Evolutionary conservation across 2,888 invertebrate genomes (phyloP).

Genomic region (Balanococcus diminutus): DNA sequence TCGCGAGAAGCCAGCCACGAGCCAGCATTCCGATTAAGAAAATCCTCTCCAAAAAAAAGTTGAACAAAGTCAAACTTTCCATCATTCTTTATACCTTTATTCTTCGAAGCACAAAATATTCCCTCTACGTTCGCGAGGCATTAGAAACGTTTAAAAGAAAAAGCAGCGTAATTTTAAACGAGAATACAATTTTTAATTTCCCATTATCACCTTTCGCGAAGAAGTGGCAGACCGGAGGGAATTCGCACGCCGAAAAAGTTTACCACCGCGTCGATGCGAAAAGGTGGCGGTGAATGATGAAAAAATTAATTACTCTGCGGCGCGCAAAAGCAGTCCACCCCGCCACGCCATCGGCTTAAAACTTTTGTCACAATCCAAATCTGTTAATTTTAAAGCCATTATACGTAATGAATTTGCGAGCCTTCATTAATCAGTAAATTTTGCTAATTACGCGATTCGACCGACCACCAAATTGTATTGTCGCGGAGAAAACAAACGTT

Average conservation of each 20-base stretch:
- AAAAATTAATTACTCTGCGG: conserved; percentile 9
- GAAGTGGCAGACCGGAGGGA: not conserved
- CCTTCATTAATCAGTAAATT: conserved; percentile 36
- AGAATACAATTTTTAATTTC: conserved; percentile 3
- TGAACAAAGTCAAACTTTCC: no score
- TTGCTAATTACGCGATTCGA: conserved; percentile 22
- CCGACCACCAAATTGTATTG: not conserved
- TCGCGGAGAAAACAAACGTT: not conserved
- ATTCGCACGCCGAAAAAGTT: not conserved
- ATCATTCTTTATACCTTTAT: no score
- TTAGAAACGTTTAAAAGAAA: no score
- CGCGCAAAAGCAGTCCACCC: not conserved
- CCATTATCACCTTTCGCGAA: not conserved
- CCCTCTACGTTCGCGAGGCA: no score
- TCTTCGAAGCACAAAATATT: no score
- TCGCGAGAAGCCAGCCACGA: no score
- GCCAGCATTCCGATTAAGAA: no score
- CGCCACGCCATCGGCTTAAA: not conserved
- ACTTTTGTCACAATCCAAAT: conserved; percentile 29
- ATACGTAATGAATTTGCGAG: not conserved
- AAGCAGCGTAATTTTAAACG: no score
- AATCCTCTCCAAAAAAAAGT: no score
- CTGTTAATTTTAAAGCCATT: conserved; percentile 40
- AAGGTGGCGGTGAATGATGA: not conserved
- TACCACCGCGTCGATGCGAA: not conserved